A percentile compares a stretch with the other conserved stretches of the same genome.
phyloP scores from a whole-genome alignment of 2,888 invertebrate genomes.

The Chrysina gloriosa region DNA sequence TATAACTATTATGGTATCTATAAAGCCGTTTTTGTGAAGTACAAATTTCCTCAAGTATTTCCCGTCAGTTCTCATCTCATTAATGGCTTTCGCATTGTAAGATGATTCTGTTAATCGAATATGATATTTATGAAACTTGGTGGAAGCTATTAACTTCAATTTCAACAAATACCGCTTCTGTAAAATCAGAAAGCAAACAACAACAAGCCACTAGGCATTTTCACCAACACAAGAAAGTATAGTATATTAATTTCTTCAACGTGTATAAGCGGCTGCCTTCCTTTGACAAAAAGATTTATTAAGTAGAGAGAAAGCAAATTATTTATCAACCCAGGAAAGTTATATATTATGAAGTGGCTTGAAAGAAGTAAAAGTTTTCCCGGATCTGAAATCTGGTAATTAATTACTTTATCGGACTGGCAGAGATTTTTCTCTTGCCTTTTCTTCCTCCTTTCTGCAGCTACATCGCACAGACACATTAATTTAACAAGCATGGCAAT shows the following conservation, averaged over 20 bases:
- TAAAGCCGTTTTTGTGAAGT: no score
- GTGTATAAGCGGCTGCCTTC: constrained; percentile 2
- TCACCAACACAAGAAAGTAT: no score
- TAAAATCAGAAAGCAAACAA: no score
- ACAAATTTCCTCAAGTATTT: no score
- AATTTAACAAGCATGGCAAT: constrained; percentile 8
- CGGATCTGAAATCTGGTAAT: constrained; percentile 36
- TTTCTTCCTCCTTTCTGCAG: constrained; percentile 11
- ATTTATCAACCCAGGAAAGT: constrained; percentile 36
- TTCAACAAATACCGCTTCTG: no score
- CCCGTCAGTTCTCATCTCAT: no score
- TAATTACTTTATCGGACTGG: constrained; percentile 33
- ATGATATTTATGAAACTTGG: no score
- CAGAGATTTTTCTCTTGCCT: constrained; percentile 16
- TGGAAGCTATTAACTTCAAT: no score
- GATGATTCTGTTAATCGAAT: no score
- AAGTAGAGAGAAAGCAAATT: constrained; percentile 38
- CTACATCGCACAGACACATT: constrained; percentile 21
- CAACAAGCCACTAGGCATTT: no score
- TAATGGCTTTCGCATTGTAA: no score
- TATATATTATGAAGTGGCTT: constrained; percentile 38
- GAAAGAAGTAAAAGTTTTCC: constrained; percentile 33
- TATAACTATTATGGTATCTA: no score
- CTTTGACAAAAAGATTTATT: constrained; percentile 25
- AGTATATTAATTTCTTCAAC: constrained; percentile 12